Conservation (phyloP, 2,113 vertebrate species). For the Ifrita kowaldi region DNA sequence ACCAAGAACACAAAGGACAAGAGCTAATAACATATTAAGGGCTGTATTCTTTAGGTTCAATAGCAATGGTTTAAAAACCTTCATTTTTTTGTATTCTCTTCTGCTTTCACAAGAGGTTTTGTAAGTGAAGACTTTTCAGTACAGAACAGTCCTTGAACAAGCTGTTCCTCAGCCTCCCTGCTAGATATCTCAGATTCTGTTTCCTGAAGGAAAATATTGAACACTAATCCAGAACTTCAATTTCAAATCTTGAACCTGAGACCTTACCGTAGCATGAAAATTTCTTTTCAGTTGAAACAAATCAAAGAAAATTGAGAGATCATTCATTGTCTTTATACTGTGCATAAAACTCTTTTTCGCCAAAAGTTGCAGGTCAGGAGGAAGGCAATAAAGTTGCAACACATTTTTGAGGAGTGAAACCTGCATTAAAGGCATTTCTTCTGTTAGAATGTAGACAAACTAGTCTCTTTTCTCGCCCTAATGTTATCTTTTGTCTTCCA, state of each 20-base stretch:
- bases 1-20: background rate
- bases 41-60: background rate
- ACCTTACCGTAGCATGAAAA: background rate
- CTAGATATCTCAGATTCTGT: background rate
- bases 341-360: background rate
- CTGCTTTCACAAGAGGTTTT: background rate
- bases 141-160: background rate
- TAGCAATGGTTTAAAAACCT: background rate
- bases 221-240: background rate
- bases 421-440: background rate
- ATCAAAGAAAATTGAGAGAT: background rate
- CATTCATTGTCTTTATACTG: accelerated
- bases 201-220: background rate
- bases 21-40: background rate
- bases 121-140: background rate
- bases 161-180: background rate
- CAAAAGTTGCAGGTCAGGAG: background rate
- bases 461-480: background rate
- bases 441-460: background rate
- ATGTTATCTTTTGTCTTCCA: background rate
- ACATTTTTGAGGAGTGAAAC: background rate
- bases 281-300: background rate
- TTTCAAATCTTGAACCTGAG: background rate
- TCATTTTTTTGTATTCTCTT: background rate
- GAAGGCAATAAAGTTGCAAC: background rate